A percentile compares a stretch with the other conserved stretches of the same genome.
Conservation (phyloP, 2,888 invertebrate species). For the Limnephilus rhombicus region DNA sequence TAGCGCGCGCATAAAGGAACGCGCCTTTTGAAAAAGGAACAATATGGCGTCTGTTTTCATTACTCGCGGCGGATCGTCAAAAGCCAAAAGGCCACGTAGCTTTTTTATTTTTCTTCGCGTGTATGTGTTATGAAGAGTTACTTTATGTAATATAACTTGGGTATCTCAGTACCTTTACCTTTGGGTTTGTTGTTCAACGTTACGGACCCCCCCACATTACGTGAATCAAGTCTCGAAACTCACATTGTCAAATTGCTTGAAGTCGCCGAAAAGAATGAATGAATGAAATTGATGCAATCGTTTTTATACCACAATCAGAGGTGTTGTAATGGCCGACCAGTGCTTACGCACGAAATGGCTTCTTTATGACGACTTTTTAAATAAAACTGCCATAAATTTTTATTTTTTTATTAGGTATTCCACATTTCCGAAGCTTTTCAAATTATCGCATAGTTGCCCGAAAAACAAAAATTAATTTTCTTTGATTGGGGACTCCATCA, state of each 20-base stretch:
- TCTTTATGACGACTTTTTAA: not conserved
- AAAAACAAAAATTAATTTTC: too few species aligned
- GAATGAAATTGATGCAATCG: not conserved
- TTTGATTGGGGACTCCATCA: too few species aligned
- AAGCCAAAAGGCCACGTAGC: constrained; percentile 12
- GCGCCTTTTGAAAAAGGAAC: constrained; percentile 61
- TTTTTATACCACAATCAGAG: not conserved
- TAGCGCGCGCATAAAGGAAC: constrained; percentile 62
- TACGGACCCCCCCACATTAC: not conserved
- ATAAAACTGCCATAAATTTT: not conserved
- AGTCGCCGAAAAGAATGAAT: not conserved
- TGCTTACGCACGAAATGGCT: not conserved
- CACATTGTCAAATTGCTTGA: constrained; percentile 2
- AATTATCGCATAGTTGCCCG: too few species aligned
- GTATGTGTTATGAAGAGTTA: constrained; percentile 18
- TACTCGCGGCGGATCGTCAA: constrained; percentile 54
- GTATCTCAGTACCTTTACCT: not conserved
- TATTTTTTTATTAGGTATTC: too few species aligned
- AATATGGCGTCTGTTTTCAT: constrained; percentile 62
- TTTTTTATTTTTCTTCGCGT: constrained; percentile 26
- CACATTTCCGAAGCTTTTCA: too few species aligned
- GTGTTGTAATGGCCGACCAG: not conserved
- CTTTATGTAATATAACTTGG: not conserved
- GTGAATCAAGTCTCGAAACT: not conserved
- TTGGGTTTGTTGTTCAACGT: not conserved